Conservation (phyloP, 1,140 invertebrate species). For the Drosophila teissieri region DNA sequence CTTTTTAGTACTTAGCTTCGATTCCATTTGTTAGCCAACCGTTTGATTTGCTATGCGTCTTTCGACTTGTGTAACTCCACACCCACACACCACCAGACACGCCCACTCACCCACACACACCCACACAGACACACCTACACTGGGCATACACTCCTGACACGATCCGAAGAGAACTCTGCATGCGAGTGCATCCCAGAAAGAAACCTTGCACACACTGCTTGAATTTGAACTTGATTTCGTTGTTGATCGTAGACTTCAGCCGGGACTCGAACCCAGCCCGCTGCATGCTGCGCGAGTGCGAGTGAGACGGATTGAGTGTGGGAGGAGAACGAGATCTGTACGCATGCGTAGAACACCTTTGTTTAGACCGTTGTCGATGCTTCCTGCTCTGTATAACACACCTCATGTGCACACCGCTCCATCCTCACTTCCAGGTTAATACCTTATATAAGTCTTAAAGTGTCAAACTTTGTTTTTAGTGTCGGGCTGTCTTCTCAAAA, state of each 20-base stretch:
- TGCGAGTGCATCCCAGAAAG: conserved; percentile 39
- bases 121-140: conserved; percentile 26
- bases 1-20: conserved; percentile 52
- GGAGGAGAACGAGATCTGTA: conserved; percentile 25
- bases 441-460: background rate
- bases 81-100: conserved; percentile 21
- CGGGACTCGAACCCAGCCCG: conserved; percentile 24
- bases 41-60: conserved; percentile 75
- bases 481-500: background rate
- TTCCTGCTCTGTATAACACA: conserved; percentile 29
- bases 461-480: too few relatives aligned
- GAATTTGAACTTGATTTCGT: conserved; percentile 11
- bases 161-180: conserved; percentile 48
- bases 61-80: conserved; percentile 53
- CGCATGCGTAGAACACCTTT: conserved; percentile 36
- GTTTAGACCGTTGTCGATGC: conserved; percentile 10
- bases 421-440: background rate
- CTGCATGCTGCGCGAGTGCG: conserved; percentile 30
- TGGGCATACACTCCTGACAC: conserved; percentile 19
- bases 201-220: conserved; percentile 55
- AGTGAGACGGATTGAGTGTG: conserved; percentile 14
- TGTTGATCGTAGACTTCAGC: conserved; percentile 27
- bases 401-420: background rate
- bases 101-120: conserved; percentile 18
- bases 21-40: conserved; percentile 51